Conservation (phyloP, 2,113 vertebrate species). For the Monarcha castaneiventris region DNA sequence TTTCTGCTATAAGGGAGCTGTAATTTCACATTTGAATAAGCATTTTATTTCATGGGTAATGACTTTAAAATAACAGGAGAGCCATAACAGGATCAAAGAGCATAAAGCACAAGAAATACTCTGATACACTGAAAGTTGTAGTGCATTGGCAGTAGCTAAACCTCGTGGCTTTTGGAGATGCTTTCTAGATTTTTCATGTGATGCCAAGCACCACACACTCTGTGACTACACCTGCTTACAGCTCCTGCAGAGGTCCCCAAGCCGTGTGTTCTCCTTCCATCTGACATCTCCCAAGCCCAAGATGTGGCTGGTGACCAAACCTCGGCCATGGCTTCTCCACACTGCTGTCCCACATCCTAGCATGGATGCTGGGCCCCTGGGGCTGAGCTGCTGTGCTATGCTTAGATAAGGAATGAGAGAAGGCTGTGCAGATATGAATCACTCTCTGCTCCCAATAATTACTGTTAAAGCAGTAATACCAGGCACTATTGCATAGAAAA, state of each 20-base stretch:
- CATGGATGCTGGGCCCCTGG: too few relatives aligned
- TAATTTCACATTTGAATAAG: constrained; percentile 33
- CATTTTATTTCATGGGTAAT: background rate
- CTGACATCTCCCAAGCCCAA: background rate
- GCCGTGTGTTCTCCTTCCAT: background rate
- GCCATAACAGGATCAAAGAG: background rate
- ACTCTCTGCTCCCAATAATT: background rate
- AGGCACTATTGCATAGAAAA: background rate
- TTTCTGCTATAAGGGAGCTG: constrained; percentile 30
- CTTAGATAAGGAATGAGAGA: background rate
- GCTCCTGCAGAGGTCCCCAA: background rate
- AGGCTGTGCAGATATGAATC: background rate
- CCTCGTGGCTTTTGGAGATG: background rate
- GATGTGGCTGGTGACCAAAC: background rate
- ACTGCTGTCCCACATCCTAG: accelerated
- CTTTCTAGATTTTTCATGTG: background rate
- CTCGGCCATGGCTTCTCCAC: accelerated
- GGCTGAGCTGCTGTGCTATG: background rate
- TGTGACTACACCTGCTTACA: background rate
- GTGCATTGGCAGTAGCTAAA: background rate
- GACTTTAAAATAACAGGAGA: background rate
- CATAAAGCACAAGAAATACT: background rate
- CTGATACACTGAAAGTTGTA: background rate
- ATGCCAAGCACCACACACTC: background rate
- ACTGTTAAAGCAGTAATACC: background rate